Base-by-base conservation (phyloP, 2,797 vertebrate genomes). In the Lates japonicus region DNA sequence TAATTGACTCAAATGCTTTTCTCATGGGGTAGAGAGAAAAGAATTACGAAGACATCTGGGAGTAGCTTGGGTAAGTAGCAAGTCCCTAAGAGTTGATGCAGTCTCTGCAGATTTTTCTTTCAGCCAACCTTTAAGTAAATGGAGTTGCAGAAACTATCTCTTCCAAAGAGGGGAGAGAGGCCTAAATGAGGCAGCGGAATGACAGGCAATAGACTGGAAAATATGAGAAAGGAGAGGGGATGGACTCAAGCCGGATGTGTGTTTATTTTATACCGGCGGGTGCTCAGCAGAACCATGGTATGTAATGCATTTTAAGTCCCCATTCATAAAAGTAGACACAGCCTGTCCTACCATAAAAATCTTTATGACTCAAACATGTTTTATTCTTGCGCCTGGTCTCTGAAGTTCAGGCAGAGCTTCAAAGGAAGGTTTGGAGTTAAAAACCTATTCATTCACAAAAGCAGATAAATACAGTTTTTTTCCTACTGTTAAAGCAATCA, bases 141-240 rank as follows among this genome's bases (percentile, higher is more conserved):
- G 55, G 78, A 87, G 72, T 73, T 74, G 51, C 71, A 69, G 62
- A 70, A n/a, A 70, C 66, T 68, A 61, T 74, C 58, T 78, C 48
- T 73, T 76, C 55, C 65, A 65, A 83, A 64, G 65, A 75, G 48
- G 6, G 17, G 16, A 76, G 51, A 74, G 46, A 74, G 57, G 52
- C 75, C 83, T 49, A 87, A 92, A 88, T 86, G 78, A 89, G 80
- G 65, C 80, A 54, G 61, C 20, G 73, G 77, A 83, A 84, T 85
- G 86, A 82, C 71, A 70, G 48, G 76, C 80, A 90, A 74, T 80
- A 76, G 81, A 87, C 76, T 75, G 84, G 79, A 87, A 92, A 87
- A 88, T 78, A 82, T 72, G 54, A 82, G 78, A 84, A 63, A 20
- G 29, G 54, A 62, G 73, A 80, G 39, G 31, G 63, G 37, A n/a